phyloP scores from a whole-genome alignment of 2,797 vertebrate species.

The Centroberyx gerrardi region DNA sequence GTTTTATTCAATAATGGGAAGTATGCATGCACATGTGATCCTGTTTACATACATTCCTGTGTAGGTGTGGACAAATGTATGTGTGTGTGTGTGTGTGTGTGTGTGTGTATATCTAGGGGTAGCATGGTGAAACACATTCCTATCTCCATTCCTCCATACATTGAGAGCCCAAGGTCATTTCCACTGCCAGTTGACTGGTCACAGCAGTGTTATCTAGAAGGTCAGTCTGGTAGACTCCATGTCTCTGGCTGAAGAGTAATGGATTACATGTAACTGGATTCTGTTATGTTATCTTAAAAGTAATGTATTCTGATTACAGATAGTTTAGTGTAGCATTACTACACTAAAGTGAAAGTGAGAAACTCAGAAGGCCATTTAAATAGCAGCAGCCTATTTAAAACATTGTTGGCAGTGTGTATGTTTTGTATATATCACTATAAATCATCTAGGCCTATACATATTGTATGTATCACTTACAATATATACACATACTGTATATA shows the following conservation, averaged over 20 bases:
- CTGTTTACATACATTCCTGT: neutral
- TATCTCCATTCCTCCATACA: constrained; percentile 8
- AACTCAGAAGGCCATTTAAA: no score
- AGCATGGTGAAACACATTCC: neutral
- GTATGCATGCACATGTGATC: neutral
- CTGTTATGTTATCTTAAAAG: no score
- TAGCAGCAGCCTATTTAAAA: no score
- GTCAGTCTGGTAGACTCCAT: constrained; percentile 40
- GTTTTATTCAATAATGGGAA: neutral
- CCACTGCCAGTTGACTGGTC: constrained; percentile 3
- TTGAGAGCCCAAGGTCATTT: constrained; percentile 38
- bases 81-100: constrained; percentile 2
- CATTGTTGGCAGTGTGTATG: no score
- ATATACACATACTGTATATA: no score
- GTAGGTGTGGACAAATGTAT: neutral
- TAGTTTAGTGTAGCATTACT: no score
- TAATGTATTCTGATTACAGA: no score
- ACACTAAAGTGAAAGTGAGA: no score
- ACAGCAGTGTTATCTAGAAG: constrained; percentile 25
- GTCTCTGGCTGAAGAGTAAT: constrained; percentile 6
- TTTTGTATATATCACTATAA: no score
- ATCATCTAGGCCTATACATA: no score
- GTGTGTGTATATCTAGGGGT: neutral
- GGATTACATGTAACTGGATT: no score
- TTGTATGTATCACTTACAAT: no score